Percentiles rank a stretch among this genome's conserved stretches.
These are phyloP conservation scores for Oplegnathus fasciatus DNA, from an alignment of 2,113 vertebrate genomes.

Conservation along the genomic window DNA sequence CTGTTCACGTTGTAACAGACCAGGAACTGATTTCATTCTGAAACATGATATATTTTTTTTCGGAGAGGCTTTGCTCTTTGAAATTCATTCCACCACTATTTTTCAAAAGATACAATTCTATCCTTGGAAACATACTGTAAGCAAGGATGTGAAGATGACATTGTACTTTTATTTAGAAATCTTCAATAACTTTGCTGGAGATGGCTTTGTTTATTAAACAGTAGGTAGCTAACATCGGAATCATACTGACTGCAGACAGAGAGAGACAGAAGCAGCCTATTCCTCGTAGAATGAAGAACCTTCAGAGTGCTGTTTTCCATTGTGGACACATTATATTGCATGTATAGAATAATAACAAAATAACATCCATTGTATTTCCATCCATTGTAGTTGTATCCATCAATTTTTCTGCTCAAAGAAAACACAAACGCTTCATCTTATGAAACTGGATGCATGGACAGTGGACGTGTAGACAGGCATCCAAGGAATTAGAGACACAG, in stretches of 20 bases:
- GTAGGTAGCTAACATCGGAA: not conserved
- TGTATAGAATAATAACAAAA: not conserved
- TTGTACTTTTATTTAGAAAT: not conserved
- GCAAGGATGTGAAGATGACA: slow-evolving; percentile 14
- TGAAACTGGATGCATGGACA: not conserved
- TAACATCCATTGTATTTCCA: not conserved
- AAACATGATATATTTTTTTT: not conserved
- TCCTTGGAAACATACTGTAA: not conserved
- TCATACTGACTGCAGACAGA: not conserved
- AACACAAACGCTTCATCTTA: not conserved
- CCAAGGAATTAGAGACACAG: not conserved
- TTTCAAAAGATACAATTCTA: not conserved
- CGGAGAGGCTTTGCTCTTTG: not conserved
- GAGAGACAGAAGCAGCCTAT: not conserved
- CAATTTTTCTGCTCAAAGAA: not conserved
- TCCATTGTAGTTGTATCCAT: not conserved
- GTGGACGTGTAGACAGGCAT: not conserved
- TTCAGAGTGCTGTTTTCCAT: not conserved
- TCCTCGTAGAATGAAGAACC: not conserved
- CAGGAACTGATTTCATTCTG: not conserved
- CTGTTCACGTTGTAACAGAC: not conserved
- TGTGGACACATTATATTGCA: not conserved
- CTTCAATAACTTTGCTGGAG: slow-evolving; percentile 13
- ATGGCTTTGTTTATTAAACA: slow-evolving; percentile 4
- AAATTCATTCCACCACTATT: not conserved